phyloP scores from a whole-genome alignment of 2,888 invertebrate genomes.

The Asteroscopus sphinx region DNA sequence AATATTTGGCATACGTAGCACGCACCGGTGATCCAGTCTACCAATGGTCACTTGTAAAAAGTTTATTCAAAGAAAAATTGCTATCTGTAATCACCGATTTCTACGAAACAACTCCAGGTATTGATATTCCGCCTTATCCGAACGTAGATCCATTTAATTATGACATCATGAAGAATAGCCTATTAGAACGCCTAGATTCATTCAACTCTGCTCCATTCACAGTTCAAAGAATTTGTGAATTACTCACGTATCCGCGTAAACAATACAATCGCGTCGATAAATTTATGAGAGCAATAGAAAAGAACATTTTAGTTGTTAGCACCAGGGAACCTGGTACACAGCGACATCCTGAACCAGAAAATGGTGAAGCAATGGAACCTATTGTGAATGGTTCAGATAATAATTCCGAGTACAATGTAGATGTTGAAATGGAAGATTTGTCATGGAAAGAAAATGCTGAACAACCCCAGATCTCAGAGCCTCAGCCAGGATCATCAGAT shows the following conservation, averaged over 20 bases:
- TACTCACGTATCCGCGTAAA: constrained; percentile 96
- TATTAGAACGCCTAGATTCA: constrained; percentile 94
- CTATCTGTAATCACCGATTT: constrained; percentile 96
- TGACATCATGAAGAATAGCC: constrained; percentile 95
- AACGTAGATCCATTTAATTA: constrained; percentile 97
- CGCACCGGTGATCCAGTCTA: constrained; percentile 98
- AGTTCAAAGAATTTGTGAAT: constrained; percentile 98
- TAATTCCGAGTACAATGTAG: constrained; percentile 88
- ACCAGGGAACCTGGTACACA: constrained; percentile 92
- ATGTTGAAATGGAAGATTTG: constrained; percentile 88
- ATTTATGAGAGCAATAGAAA: constrained; percentile 98
- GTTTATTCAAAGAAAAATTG: constrained; percentile 96
- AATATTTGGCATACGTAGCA: constrained; percentile 96
- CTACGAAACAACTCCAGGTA: constrained; percentile 93
- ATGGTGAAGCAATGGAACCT: constrained; percentile 91
- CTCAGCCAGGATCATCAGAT: constrained; percentile 83
- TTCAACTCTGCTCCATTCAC: constrained; percentile 98
- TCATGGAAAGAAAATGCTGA: constrained; percentile 84
- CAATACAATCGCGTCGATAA: constrained; percentile 99
- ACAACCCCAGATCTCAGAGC: constrained; percentile 72
- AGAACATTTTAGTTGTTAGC: constrained; percentile 96
- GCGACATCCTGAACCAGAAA: constrained; percentile 91
- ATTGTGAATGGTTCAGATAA: constrained; percentile 91
- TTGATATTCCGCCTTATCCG: constrained; percentile 95
- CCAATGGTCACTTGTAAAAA: constrained; percentile 96